A percentile compares a stretch with the other conserved stretches of the same genome.
phyloP scores from a whole-genome alignment of 2,113 vertebrate genomes.

The Noctilio leporinus region DNA sequence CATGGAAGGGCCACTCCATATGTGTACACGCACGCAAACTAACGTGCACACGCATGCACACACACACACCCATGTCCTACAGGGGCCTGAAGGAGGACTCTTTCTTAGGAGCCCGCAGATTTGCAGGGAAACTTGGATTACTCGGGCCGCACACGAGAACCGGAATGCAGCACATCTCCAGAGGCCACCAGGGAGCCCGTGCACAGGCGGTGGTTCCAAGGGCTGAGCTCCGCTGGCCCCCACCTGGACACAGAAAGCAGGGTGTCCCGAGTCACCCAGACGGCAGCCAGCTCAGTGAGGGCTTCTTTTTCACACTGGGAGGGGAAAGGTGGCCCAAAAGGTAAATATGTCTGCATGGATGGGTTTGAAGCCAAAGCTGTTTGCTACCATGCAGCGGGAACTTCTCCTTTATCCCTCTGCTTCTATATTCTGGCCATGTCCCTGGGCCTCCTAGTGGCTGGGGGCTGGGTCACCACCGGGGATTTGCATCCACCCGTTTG shows the following conservation, averaged over 20 bases:
- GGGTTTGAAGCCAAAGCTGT: neutral
- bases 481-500: no score
- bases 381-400: neutral
- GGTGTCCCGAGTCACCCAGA: accelerated
- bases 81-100: neutral
- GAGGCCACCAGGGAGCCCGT: accelerated
- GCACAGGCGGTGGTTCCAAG: accelerated
- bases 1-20: accelerated
- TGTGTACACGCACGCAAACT: neutral
- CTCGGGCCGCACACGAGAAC: neutral
- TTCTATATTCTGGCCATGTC: accelerated
- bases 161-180: no score
- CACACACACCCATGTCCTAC: neutral
- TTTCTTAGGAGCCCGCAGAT: neutral
- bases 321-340: neutral
- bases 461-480: accelerated
- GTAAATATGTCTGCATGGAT: neutral
- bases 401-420: neutral
- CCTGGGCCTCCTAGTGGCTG: neutral
- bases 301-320: neutral
- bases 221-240: accelerated
- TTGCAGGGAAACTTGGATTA: neutral
- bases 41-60: neutral
- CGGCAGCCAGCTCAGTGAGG: neutral
- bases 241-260: neutral